Evolutionary conservation across 2,797 vertebrate species (phyloP), one percentile per base, ranked within the genome.

Genomic region (Xerus rutilus): DNA sequence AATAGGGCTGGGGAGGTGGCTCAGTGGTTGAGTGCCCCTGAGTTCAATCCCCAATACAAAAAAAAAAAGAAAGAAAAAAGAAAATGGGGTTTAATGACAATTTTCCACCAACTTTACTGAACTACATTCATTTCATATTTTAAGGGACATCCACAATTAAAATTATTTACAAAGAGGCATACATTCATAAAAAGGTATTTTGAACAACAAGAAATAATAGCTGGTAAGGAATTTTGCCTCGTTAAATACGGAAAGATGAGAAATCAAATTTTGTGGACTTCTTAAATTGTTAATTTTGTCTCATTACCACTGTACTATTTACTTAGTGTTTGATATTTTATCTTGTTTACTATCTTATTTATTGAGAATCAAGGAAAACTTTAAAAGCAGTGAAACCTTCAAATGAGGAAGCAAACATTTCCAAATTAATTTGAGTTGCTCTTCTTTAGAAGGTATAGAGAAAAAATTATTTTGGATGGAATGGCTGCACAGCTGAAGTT

Each of bases 401-500:
- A 93, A 90, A 65, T 15, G 28, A 39, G n/a, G 52, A 96, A 89
- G 28, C 21, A 85, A 92, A 70, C 47, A 85, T 92, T 93, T 89
- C 78, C 57, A 78, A 89, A 85, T 17, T 23, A 70, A 82, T 64
- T 73, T 78, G 18, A 73, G 52, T 21, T 62, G 69, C 21, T 94
- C 64, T 85, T 77, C 70, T 82, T 86, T 14, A 76, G 13, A 14
- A 73, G 82, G 21, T 76, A 57, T 7, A 2, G 21, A 23, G 57
- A 54, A 12, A 67, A 94, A 78, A 43, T 32, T 88, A 47, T 47
- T 88, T 89, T 74, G 59, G 52, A 81, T 52, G 73, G 59, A 77
- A 15, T 23, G n/a, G 13, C 87, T 67, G 10, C 7, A 32, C 12
- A 72, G 69, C 35, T 93, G 13, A 13, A 78, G 79, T 70, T 59